Conservation (phyloP, 2,888 invertebrate genomes). For the Cordilura impudica region DNA sequence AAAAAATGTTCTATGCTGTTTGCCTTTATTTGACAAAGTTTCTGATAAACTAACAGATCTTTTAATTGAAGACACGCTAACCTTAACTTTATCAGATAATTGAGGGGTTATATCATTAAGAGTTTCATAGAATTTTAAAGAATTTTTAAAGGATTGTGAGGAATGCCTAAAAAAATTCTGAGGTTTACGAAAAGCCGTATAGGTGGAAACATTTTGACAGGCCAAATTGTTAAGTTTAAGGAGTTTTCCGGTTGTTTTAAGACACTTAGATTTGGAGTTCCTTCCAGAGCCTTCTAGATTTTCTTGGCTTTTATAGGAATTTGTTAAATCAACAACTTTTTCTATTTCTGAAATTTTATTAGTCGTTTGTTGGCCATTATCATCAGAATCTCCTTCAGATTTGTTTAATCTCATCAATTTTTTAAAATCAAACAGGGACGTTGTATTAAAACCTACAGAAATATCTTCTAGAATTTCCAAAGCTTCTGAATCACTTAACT, state of each 20-base stretch:
- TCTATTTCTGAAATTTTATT: too few species aligned
- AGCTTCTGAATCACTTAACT: not conserved
- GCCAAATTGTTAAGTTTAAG: constrained; percentile 23
- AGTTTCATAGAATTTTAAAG: constrained; percentile 52
- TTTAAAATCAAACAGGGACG: not conserved
- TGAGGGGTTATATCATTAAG: constrained; percentile 21
- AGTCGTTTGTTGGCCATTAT: too few species aligned
- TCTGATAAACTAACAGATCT: constrained; percentile 30
- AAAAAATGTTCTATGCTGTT: constrained; percentile 18
- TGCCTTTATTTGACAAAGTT: not conserved
- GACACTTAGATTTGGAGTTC: constrained; percentile 24
- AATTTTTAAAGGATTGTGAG: constrained; percentile 52
- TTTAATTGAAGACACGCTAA: not conserved
- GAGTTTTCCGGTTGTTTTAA: constrained; percentile 26
- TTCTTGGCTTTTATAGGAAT: too few species aligned
- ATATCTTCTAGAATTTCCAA: constrained; percentile 28
- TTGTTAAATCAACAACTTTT: too few species aligned
- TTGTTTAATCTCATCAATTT: constrained; percentile 1
- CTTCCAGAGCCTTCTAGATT: not conserved
- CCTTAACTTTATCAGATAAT: not conserved
- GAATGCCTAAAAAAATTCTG: constrained; percentile 49
- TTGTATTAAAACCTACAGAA: not conserved
- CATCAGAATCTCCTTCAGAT: constrained; percentile 7
- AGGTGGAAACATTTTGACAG: constrained; percentile 28
- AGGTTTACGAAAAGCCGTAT: constrained; percentile 36